Evolutionary conservation across 2,113 vertebrate species (phyloP), one percentile per base, ranked within the genome.

Genomic region (Coptodon rendalli): DNA sequence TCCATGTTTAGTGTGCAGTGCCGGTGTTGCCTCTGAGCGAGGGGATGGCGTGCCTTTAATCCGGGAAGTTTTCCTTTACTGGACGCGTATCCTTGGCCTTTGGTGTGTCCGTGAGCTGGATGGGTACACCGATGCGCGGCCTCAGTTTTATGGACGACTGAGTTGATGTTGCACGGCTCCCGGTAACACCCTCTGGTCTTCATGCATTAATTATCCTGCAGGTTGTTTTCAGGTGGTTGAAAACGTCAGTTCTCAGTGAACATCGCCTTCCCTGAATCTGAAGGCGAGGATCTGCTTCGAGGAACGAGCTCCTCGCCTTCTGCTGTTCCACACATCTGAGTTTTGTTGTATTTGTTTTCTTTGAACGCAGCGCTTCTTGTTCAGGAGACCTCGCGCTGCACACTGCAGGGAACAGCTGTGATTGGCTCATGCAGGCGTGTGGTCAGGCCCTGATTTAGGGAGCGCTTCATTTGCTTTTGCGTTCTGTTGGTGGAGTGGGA

Each of bases 171-270:
- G n/a, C n/a, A 24, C 5, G 0, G n/a, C 7, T 68, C 19, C 16
- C 5, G 0, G 12, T 53, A n/a, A 19, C 19, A n/a, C 4, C 17
- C 17, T 3, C 17, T 53, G 8, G 17, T 19, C 19, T 7, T 17
- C 11, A 5, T 50, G 48, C 48, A 50, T 8, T 4, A 8, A 53
- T n/a, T 53, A 19, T 10, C 7, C 17, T 53, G 50, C 50, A n/a
- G 50, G 7, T 19, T 19, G 6, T 50, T 16, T 50, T 50, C 45
- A 48, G 45, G 45, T 48, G 45, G 16, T 50, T 50, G 16, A 50
- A 50, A 4, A 19, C 16, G 7, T 9, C 17, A 9, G 50, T 9
- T 53, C 17, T 19, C 4, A 10, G 38, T 38, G 38, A 38, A 5
- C 36, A 9, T 50, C 6, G 48, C 3, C 17, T 19, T 14, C 48